These are phyloP conservation scores for Adelphocoris suturalis DNA, from an alignment of 2,888 invertebrate genomes.

Conservation along the genomic window DNA sequence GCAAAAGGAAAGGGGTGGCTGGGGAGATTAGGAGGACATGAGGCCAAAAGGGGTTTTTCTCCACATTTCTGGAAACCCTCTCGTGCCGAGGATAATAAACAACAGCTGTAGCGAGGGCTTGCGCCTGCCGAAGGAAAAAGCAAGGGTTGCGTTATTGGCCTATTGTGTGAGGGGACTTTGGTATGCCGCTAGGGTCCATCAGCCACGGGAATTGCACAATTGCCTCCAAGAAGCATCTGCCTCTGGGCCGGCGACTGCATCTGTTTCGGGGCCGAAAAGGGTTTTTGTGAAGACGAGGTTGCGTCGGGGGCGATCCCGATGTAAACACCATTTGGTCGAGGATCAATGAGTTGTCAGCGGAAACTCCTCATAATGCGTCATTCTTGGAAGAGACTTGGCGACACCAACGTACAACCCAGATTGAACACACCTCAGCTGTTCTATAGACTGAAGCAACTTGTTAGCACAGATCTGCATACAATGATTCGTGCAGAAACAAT, in stretches of 20 bases:
- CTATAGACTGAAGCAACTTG: no score
- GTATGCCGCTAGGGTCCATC: slow-evolving; percentile 29
- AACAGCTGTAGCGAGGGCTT: slow-evolving; percentile 46
- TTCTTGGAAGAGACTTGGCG: not conserved
- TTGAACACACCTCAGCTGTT: not conserved
- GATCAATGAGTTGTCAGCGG: slow-evolving; percentile 41
- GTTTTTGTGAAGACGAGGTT: slow-evolving; percentile 28
- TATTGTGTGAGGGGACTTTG: slow-evolving; percentile 27
- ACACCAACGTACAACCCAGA: not conserved
- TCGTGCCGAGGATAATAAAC: slow-evolving; percentile 6
- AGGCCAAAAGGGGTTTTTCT: slow-evolving; percentile 40
- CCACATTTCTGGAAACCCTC: slow-evolving; percentile 52
- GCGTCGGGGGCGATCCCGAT: slow-evolving; percentile 30
- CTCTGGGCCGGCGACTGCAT: not conserved
- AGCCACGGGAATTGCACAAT: slow-evolving; percentile 43
- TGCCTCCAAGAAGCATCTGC: slow-evolving; percentile 38
- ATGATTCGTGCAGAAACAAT: no score
- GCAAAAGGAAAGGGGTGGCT: slow-evolving; percentile 29
- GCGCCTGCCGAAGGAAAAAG: slow-evolving; percentile 19
- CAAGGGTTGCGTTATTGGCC: slow-evolving; percentile 58
- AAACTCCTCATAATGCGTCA: not conserved
- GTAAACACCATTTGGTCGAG: slow-evolving; percentile 53
- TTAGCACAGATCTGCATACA: no score
- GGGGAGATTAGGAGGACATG: not conserved
- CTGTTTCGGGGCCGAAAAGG: slow-evolving; percentile 42